These are phyloP conservation scores for Antheraea mylitta DNA, from an alignment of 1,140 invertebrate genomes.

Conservation along the genomic window DNA sequence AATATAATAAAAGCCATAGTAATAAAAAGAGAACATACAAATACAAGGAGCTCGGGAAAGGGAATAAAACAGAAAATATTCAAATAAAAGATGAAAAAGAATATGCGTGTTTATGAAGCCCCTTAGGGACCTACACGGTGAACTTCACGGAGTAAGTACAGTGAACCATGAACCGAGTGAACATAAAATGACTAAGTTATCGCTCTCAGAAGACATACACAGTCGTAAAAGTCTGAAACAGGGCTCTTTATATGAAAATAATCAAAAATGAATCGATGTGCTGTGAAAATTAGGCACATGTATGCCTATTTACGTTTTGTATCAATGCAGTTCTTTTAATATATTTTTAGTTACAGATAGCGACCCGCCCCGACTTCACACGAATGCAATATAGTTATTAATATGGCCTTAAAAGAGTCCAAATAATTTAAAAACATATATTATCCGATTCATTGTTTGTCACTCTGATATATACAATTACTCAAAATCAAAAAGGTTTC, in stretches of 20 bases:
- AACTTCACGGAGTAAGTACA: constrained; percentile 60
- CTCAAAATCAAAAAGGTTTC: no score
- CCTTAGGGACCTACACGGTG: constrained; percentile 57
- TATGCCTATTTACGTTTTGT: neutral
- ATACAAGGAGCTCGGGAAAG: constrained; percentile 7
- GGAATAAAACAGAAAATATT: constrained; percentile 39
- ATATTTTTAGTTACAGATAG: neutral
- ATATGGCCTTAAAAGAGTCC: no score
- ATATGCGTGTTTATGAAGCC: constrained; percentile 68
- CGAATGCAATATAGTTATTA: no score
- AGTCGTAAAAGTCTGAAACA: constrained; percentile 68
- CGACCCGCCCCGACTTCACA: no score
- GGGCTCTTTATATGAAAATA: constrained; percentile 69
- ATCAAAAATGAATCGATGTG: constrained; percentile 58
- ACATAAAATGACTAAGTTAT: constrained; percentile 77
- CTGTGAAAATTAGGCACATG: neutral
- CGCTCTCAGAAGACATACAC: constrained; percentile 72
- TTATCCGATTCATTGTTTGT: no score
- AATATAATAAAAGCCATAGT: neutral
- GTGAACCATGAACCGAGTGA: constrained; percentile 58
- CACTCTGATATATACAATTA: no score
- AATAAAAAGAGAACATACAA: neutral
- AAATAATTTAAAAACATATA: no score
- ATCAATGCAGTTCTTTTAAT: neutral
- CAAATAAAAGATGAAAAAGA: constrained; percentile 58